A percentile compares a stretch with the other conserved stretches of the same genome.
phyloP scores from a whole-genome alignment of 2,797 vertebrate genomes.

The Urocyon cinereoargenteus region DNA sequence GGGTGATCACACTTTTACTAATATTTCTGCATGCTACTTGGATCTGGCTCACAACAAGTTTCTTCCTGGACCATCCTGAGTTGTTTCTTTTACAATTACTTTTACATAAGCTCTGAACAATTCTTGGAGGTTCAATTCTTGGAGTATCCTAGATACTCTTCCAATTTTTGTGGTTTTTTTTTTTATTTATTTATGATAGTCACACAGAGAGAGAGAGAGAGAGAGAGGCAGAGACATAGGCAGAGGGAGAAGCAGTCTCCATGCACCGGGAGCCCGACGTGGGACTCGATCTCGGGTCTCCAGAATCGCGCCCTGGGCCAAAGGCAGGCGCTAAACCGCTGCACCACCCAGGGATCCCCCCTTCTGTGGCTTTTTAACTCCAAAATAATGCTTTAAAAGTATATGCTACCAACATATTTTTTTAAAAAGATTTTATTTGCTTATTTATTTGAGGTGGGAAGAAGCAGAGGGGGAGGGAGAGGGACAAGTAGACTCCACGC shows the following conservation, averaged over 20 bases:
- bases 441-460: background rate
- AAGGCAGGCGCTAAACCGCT: too few species aligned
- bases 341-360: too few species aligned
- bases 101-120: background rate
- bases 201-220: too few species aligned
- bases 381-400: background rate
- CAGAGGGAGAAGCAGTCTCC: too few species aligned
- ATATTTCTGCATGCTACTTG: background rate
- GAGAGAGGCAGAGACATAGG: too few species aligned
- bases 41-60: background rate
- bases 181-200: too few species aligned
- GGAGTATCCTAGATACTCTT: background rate
- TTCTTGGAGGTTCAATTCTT: background rate
- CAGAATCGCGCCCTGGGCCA: too few species aligned
- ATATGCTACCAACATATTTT: background rate
- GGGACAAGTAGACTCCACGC: background rate
- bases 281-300: too few species aligned
- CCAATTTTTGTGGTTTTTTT: background rate
- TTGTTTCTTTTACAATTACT: background rate
- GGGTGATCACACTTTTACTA: background rate
- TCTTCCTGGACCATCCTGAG: background rate
- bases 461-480: background rate
- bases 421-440: background rate
- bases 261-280: too few species aligned
- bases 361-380: conserved; percentile 5